Percentiles rank a stretch among this genome's conserved stretches.
phyloP scores from a whole-genome alignment of 2,113 vertebrate genomes.

The Lepisosteus oculatus region DNA sequence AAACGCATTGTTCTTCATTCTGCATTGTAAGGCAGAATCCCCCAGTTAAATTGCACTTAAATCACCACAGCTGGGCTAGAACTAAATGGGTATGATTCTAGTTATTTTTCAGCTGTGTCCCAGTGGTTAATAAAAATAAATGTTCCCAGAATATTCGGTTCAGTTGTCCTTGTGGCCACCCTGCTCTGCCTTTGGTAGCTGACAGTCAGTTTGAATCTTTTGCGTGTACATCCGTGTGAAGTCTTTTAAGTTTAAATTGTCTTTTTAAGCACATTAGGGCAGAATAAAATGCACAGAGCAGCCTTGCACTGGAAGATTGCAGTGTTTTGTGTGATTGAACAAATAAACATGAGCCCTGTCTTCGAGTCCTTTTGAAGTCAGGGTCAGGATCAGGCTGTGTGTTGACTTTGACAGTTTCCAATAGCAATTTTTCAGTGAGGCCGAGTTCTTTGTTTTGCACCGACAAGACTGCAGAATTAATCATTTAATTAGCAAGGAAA shows the following conservation, averaged over 20 bases:
- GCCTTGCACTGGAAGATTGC: neutral
- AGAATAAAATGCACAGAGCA: slow-evolving; percentile 21
- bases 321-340: slow-evolving; percentile 30
- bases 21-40: too few species aligned
- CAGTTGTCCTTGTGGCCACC: too few species aligned
- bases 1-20: too few species aligned
- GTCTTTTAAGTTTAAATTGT: neutral
- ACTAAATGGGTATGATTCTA: too few species aligned
- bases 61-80: too few species aligned
- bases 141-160: too few species aligned
- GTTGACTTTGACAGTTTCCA: slow-evolving; percentile 26
- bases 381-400: slow-evolving; percentile 38
- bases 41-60: too few species aligned
- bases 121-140: too few species aligned
- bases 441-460: slow-evolving; percentile 2
- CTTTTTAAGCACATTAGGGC: slow-evolving; percentile 42
- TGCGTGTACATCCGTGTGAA: slow-evolving; percentile 2
- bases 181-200: too few species aligned
- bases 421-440: slow-evolving; percentile 19
- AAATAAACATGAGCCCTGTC: slow-evolving; percentile 24
- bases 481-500: slow-evolving; percentile 39
- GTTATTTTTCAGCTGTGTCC: too few species aligned
- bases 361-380: slow-evolving; percentile 29
- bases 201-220: too few species aligned
- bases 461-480: slow-evolving; percentile 21